Base-by-base conservation (phyloP, 1,140 invertebrate species). In the Battus philenor region DNA sequence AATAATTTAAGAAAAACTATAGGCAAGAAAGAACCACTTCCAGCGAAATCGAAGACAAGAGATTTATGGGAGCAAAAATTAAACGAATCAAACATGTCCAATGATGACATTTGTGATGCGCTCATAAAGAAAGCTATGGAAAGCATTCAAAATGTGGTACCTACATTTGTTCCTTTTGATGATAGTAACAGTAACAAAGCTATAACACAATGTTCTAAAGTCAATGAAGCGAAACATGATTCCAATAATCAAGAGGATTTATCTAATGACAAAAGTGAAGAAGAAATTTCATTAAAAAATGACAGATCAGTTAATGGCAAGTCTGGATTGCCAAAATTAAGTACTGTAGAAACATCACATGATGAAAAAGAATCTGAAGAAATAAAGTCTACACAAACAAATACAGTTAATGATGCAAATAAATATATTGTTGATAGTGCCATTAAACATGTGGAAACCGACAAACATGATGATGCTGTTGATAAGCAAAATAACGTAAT, bases 61-160 rank as follows among this genome's bases (percentile, higher is more conserved):
- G 59, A 53, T 12, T 9, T 66, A 10, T 86, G 83, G 86, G 79
- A 87, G 48, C 72, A 81, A 34, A 78, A 82, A 50, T 47, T 87
- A 9, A 79, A 73, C 46, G 63, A 78, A 57, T 78, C 69, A 1
- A 86, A 86, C 41, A 76, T 86, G 49, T 77, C 82, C 5, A 87
- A 86, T 65, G 82, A 86, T 56, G 74, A 85, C 49, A 76, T 82
- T 27, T 87, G 84, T 58, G 64, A 86, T 63, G 76, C 77, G 13
- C 46, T 86, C 8, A 80, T 86, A 33, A 76, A 78, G 50, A 85
- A 81, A 55, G 83, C 83, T 6, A 77, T 87, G 65, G 75, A 76
- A 48, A 66, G 74, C 18, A 79, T 83, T 8, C 72, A 75, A 60
- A 65, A 68, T 46, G 60, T n/a, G n/a, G 75, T 29, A 66, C 16